Evolutionary conservation across 2,888 invertebrate genomes (phyloP), one percentile per base, ranked within the genome.

Genomic region (Masnerella sp.): DNA sequence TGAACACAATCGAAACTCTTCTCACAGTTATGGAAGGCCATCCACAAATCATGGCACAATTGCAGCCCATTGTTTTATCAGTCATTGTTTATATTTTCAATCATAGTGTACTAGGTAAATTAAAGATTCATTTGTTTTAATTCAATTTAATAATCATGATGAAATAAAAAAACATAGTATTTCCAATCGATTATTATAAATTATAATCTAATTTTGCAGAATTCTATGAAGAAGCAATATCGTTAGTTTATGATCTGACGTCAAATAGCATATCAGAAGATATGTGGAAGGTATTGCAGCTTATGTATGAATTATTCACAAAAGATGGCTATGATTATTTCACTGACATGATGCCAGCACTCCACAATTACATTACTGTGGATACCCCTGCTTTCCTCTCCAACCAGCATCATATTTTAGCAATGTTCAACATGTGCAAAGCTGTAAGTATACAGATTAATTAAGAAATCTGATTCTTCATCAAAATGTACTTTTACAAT

Each of bases 311-410:
- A 85, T 93, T 97, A 78, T 97, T 98, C 85, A 94, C 96, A 89
- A 96, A 96, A 83, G 97, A 98, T 86, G 97, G 97, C 36, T 92
- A 94, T 61, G 98, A 98, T 85, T 98, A 97, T 89, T 99, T 99
- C 88, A 93, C 94, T 70, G 99, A 99, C 83, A 97, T 99, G 94
- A 98, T 99, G 98, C 98, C 99, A 0, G 95, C 97, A 4, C 90
- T 99, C 22, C 98, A 99, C 88, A 98, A 99, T 88, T 99, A 98
- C 88, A 93, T 99, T 52, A 97, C 97, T 0, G 95, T 98, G 1
- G 99, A 99, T 86, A 97, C 97, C 0, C 92, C 94, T 65, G 95
- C 96, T 9, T 99, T 99, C 88, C 89, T 99, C 28, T 94, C 96
- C 0, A 94, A 97, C 84, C 95, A 96, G 81, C 94, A 96, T 85